Evolutionary conservation across 1,140 invertebrate genomes (phyloP).

Genomic region (Heliconius nattereri): DNA sequence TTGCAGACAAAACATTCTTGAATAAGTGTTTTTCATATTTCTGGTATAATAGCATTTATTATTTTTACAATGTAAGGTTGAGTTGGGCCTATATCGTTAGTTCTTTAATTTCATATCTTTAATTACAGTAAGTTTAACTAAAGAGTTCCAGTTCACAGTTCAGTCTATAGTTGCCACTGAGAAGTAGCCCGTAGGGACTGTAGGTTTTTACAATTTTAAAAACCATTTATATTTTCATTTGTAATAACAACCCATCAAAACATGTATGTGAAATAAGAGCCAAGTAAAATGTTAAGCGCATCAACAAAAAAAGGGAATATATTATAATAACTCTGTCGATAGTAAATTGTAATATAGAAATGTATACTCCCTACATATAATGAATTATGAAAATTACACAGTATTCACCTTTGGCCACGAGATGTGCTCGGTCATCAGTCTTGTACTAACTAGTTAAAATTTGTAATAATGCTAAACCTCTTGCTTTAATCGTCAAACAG

Average conservation of each 20-base stretch:
- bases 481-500: background rate
- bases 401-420: slow-evolving; percentile 32
- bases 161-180: too few relatives aligned
- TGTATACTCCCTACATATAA: slow-evolving; percentile 27
- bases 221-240: too few relatives aligned
- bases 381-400: slow-evolving; percentile 37
- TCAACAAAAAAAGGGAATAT: background rate
- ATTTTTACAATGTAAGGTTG: background rate
- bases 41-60: background rate
- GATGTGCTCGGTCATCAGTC: slow-evolving; percentile 35
- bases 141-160: too few relatives aligned
- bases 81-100: background rate
- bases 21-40: background rate
- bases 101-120: background rate
- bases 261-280: too few relatives aligned
- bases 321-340: background rate
- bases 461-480: background rate
- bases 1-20: background rate
- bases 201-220: too few relatives aligned
- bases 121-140: background rate
- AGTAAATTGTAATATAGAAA: slow-evolving; percentile 25
- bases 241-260: too few relatives aligned
- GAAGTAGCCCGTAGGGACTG: too few relatives aligned
- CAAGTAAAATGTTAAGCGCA: too few relatives aligned
- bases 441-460: slow-evolving; percentile 26